Evolutionary conservation across 1,140 invertebrate genomes (phyloP), one percentile per base, ranked within the genome.

Genomic region (Heliconius eleuchia): DNA sequence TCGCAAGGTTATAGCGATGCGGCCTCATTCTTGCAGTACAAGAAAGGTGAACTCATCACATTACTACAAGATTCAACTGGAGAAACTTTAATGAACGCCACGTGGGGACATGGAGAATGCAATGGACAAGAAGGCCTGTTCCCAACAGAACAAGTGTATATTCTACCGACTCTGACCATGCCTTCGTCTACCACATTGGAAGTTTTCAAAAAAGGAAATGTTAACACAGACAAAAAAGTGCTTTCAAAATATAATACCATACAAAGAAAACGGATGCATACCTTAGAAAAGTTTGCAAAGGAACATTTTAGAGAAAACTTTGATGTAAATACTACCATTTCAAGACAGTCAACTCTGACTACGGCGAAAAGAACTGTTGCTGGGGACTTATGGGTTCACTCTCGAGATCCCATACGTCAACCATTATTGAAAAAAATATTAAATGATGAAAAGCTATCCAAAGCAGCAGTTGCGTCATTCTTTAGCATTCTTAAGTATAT

Each of bases 401-500:
- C 97, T 1, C 95, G 98, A 71, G 97, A 98, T 82, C 98, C 98
- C 1, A 94, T 99, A 6, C 97, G 97, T 87, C 96, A 97, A 83
- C 98, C 98, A 0, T 93, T 99, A n/a, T 94, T 99, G 13, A 97
- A 97, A 87, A 98, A 98, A 90, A 88, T 99, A 7, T 89, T 96
- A 74, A 96, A 96, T 72, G 96, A 98, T 86, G 96, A 98, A 80
- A 96, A 97, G 77, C 93, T 97, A 9, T 96, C 96, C 42, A 96
- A 97, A 87, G 96, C 97, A 88, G 97, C 98, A 1, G 95, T 97
- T 83, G 95, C 96, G 73, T 96, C 96, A 73, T 98, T 98, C 92
- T 96, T 96, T 85, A 96, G 96, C 86, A 97, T 98, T 86, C 94
- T 99, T n/a, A 99, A 98, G 94, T 99, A 99, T 90, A 99, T 99